Percentiles rank a stretch among this genome's conserved stretches.
These are phyloP conservation scores for Junonia oenone DNA, from an alignment of 2,888 invertebrate species.

Conservation along the genomic window DNA sequence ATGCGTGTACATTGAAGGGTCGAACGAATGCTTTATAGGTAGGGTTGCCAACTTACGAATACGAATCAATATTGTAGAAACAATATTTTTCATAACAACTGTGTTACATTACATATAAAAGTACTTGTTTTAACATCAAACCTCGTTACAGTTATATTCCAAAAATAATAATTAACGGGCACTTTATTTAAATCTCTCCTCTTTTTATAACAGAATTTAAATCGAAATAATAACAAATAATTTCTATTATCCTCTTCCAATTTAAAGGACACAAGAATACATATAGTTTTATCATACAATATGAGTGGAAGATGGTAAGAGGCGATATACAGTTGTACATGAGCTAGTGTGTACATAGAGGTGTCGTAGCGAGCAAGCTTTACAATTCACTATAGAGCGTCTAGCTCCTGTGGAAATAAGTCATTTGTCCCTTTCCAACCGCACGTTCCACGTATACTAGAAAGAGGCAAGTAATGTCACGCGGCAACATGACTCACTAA, in stretches of 20 bases:
- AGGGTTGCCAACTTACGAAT: slow-evolving; percentile 2
- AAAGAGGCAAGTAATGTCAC: too few relatives aligned
- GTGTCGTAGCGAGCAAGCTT: not conserved
- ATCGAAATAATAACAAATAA: not conserved
- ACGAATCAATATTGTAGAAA: not conserved
- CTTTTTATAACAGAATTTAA: not conserved
- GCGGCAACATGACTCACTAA: too few relatives aligned
- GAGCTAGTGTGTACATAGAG: not conserved
- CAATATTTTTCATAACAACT: not conserved
- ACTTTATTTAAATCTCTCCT: not conserved
- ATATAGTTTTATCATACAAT: not conserved
- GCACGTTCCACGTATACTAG: not conserved
- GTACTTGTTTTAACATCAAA: not conserved
- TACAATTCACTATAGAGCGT: not conserved
- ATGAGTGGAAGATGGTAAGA: not conserved
- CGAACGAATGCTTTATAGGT: not conserved
- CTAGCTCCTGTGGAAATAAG: too few relatives aligned
- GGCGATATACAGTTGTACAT: not conserved
- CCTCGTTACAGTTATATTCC: not conserved
- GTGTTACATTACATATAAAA: not conserved
- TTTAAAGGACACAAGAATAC: not conserved
- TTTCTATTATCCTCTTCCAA: not conserved
- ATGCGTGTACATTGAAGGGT: not conserved
- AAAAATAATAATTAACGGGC: not conserved
- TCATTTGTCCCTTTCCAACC: not conserved